Conservation (phyloP, 2,113 vertebrate species). For the Guaruba guarouba region DNA sequence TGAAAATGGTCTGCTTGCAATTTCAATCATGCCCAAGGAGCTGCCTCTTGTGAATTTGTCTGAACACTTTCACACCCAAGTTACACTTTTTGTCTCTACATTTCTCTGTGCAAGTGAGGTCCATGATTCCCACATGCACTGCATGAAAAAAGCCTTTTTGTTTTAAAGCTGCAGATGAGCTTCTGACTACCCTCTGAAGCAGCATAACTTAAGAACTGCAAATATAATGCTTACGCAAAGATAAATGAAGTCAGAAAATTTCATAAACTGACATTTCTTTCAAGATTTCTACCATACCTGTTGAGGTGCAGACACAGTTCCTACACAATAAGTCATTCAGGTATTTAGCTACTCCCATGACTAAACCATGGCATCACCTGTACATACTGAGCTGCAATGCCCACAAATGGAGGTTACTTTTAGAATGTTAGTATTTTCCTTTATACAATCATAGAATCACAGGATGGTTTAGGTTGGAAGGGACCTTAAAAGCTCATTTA, state of each 20-base stretch:
- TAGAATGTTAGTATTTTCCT: neutral
- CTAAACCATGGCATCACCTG: neutral
- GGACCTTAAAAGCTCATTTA: neutral
- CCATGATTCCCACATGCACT: rapidly evolving
- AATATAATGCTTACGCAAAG: neutral
- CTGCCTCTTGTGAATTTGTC: neutral
- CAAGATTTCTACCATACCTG: neutral
- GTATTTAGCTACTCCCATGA: neutral
- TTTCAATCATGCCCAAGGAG: rapidly evolving
- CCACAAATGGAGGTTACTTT: neutral
- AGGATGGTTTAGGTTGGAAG: neutral
- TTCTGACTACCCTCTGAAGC: neutral
- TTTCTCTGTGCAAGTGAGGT: neutral
- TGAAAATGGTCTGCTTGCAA: neutral
- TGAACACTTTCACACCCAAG: neutral
- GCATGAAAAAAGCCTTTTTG: neutral
- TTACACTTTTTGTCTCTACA: neutral
- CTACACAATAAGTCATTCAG: neutral
- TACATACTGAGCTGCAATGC: neutral
- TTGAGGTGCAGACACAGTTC: neutral
- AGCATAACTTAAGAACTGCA: neutral
- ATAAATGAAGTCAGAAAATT: neutral
- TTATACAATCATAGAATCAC: neutral
- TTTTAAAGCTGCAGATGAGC: neutral
- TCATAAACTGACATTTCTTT: neutral